Evolutionary conservation across 2,888 invertebrate species (phyloP), one percentile per base, ranked within the genome.

Genomic region (Uloborus plumipes): DNA sequence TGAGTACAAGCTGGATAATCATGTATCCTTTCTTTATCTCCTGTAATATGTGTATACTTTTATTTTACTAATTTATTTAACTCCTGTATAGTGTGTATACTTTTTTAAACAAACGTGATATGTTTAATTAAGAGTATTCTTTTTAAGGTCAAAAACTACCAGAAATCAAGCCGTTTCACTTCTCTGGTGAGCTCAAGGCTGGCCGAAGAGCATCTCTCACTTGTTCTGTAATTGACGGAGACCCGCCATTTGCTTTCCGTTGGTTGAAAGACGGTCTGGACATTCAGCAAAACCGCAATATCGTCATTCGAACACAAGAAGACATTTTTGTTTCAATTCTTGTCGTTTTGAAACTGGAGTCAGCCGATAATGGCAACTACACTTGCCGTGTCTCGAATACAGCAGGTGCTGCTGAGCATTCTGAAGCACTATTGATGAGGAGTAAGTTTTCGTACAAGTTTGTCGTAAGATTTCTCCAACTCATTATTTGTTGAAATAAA

Each of bases 221-320:
- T 0, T 71, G 71, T 22, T 59, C 49, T 53, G 72, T 49, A 18
- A 62, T 31, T 1, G 83, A 85, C 22, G 85, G 85, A 9, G 70
- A 78, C 51, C 53, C 67, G 47, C 85, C 85, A 15, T 76, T 85
- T 16, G 11, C 0, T 14, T 83, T 85, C 67, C 26, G 26, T 14
- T 85, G 85, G 85, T 22, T 53, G 47, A 85, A 79, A 80, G 72
- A 84, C 69, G 76, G 59, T 20, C 1, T 9, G 0, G 53, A 26
- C 1, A 67, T 67, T 16, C 50, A 53, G 51, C 51, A 16, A 15
- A 55, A 22, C 3, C 18, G 4, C 4, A 67, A 66, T 22, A 26
- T 67, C 16, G 13, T 53, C 26, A 53, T 67, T 53, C 67, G 50
- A 3, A 64, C 31, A 3, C 65, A 49, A 49, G 50, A 49, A 15